Conservation (phyloP, 2,888 invertebrate genomes). For the Eupithecia inturbata region DNA sequence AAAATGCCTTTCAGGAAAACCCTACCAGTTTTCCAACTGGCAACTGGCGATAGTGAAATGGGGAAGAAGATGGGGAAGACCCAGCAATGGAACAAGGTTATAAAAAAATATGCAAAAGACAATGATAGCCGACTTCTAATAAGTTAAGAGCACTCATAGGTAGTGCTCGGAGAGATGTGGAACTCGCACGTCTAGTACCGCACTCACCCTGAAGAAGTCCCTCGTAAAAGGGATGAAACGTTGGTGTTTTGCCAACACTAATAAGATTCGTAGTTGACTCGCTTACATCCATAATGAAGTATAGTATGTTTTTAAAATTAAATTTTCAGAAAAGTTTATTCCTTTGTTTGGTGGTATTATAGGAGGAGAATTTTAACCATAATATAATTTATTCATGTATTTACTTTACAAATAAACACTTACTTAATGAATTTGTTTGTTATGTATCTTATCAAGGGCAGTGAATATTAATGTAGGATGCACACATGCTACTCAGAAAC, state of each 20-base stretch:
- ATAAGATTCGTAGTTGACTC: no score
- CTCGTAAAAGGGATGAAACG: no score
- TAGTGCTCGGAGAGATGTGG: no score
- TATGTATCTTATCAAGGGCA: constrained; percentile 55
- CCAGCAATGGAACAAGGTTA: neutral
- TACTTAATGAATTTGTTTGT: constrained; percentile 57
- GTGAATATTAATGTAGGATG: constrained; percentile 40
- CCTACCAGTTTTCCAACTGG: no score
- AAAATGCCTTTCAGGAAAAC: neutral
- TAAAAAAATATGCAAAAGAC: neutral
- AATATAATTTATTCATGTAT: neutral
- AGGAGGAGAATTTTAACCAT: neutral
- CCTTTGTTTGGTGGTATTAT: neutral
- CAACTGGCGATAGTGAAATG: neutral
- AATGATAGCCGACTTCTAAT: no score
- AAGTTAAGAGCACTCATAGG: no score
- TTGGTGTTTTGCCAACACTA: no score
- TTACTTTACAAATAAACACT: neutral
- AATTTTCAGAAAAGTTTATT: neutral
- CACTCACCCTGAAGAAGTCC: no score
- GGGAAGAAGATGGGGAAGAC: neutral
- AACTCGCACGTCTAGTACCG: no score
- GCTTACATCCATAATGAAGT: no score
- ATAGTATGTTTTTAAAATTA: no score
- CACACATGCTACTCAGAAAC: constrained; percentile 25